phyloP scores from a whole-genome alignment of 2,113 vertebrate genomes.

The Catharus minimus region DNA sequence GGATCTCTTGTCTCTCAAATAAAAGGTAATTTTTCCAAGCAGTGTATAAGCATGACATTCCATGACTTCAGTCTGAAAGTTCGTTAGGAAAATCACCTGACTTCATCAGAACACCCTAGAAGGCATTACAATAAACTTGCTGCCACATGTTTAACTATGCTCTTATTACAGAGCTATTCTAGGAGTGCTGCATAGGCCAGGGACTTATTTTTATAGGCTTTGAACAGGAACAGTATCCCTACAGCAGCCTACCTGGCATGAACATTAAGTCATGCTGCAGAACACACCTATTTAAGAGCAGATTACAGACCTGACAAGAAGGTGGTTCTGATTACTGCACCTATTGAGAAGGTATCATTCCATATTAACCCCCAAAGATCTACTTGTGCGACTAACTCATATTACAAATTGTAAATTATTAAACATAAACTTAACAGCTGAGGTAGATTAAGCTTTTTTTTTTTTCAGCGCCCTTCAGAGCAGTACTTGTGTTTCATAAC shows the following conservation, averaged over 20 bases:
- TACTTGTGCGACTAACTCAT: neutral
- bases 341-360: neutral
- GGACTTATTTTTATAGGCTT: conserved; percentile 22
- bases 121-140: conserved; percentile 14
- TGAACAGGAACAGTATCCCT: neutral
- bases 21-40: neutral
- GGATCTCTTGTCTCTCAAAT: neutral
- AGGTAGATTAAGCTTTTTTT: neutral
- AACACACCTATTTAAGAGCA: neutral
- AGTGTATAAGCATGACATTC: neutral
- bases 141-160: neutral
- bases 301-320: neutral
- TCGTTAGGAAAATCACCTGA: neutral
- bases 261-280: neutral
- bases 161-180: conserved; percentile 54
- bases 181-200: neutral
- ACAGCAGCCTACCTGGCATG: neutral
- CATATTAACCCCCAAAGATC: neutral
- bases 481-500: neutral
- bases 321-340: neutral
- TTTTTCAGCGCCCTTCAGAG: neutral
- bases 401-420: conserved; percentile 18
- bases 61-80: neutral
- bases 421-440: neutral
- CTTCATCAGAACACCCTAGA: conserved; percentile 19